Conservation (phyloP, 1,140 invertebrate genomes). For the Eufriesea mexicana region DNA sequence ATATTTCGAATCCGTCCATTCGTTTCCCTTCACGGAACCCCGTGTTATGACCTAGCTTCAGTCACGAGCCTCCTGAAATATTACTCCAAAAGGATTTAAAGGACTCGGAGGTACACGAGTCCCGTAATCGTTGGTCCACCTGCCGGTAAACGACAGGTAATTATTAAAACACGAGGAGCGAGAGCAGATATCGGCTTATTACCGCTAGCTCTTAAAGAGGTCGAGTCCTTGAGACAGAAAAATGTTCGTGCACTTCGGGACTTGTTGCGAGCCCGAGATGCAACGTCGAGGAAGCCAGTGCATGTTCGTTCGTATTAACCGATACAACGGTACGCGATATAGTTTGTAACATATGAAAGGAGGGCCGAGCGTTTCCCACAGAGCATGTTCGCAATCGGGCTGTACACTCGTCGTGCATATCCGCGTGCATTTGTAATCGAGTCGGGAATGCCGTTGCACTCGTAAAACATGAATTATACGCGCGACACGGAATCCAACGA, state of each 20-base stretch:
- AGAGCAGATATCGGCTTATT: neutral
- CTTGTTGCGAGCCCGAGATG: neutral
- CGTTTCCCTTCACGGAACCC: too few relatives aligned
- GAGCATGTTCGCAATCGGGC: neutral
- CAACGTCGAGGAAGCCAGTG: neutral
- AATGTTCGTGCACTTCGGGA: neutral
- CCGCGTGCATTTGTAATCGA: constrained; percentile 31
- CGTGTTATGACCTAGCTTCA: too few relatives aligned
- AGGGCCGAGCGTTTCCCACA: constrained; percentile 43
- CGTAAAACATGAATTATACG: constrained; percentile 14
- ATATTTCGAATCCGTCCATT: too few relatives aligned
- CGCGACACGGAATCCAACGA: neutral
- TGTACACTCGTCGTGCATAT: neutral
- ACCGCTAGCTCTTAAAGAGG: neutral
- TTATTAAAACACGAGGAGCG: neutral
- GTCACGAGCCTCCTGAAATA: too few relatives aligned
- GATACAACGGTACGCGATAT: constrained; percentile 7
- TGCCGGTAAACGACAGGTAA: neutral
- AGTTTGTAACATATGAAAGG: constrained; percentile 20
- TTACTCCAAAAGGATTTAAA: too few relatives aligned
- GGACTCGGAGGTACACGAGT: too few relatives aligned
- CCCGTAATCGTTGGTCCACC: too few relatives aligned
- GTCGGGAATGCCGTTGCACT: constrained; percentile 27
- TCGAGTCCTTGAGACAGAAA: too few relatives aligned
- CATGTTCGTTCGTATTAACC: too few relatives aligned